A percentile compares a stretch with the other conserved stretches of the same genome.
Evolutionary conservation across 1,140 invertebrate genomes (phyloP).

Genomic region (Anthonomus grandis): DNA sequence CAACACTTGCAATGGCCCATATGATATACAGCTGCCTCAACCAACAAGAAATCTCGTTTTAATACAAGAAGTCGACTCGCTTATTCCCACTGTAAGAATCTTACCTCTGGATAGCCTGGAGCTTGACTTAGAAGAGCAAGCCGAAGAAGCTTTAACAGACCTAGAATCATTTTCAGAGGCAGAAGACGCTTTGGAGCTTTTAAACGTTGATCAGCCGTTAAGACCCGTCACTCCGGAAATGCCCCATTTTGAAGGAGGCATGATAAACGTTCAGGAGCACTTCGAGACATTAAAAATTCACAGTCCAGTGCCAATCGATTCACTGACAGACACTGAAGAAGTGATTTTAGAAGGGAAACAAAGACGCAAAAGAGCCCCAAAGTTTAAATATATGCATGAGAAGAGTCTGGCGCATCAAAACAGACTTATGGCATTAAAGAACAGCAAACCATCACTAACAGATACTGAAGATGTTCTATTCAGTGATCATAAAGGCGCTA

Average conservation of each 20-base stretch:
- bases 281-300: not conserved
- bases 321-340: constrained; percentile 54
- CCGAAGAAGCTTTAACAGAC: constrained; percentile 13
- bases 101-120: constrained; percentile 47
- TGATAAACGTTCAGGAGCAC: constrained; percentile 36
- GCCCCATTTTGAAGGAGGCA: constrained; percentile 37
- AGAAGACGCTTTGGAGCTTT: constrained; percentile 18
- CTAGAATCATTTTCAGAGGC: constrained; percentile 25
- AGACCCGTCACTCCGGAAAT: constrained; percentile 21
- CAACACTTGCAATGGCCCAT: constrained; percentile 8
- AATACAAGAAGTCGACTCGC: constrained; percentile 50
- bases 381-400: constrained; percentile 27
- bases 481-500: constrained; percentile 43
- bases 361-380: constrained; percentile 24
- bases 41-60: constrained; percentile 51
- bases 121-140: not conserved
- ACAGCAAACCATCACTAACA: constrained; percentile 36
- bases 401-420: constrained; percentile 8
- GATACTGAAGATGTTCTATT: constrained; percentile 56
- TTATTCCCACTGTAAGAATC: constrained; percentile 49
- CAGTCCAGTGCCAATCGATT: constrained; percentile 31
- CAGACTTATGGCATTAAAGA: constrained; percentile 5
- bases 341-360: constrained; percentile 43
- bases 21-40: constrained; percentile 46
- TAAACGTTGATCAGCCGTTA: not conserved